These are phyloP conservation scores for Catagonus wagneri DNA, from an alignment of 2,113 vertebrate genomes.

Conservation along the genomic window DNA sequence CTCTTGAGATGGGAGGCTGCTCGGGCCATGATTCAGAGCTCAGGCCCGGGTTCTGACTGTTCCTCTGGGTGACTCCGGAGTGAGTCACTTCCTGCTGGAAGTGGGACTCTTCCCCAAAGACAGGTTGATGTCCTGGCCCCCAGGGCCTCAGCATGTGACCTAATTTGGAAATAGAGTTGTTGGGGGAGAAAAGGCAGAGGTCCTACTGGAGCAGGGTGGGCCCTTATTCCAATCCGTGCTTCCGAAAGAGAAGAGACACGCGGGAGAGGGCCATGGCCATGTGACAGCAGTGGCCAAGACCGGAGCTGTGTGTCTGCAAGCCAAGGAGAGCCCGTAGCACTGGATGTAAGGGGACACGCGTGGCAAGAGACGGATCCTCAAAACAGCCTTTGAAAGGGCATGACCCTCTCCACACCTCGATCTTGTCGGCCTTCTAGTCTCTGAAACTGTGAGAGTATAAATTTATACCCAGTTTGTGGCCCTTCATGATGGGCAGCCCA, in stretches of 20 bases:
- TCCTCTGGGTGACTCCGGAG: not conserved
- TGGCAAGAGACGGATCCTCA: not conserved
- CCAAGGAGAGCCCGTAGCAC: fast-evolving
- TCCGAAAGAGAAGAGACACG: not conserved
- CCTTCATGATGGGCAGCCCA: not conserved
- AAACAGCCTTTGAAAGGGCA: not conserved
- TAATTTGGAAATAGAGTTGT: not conserved
- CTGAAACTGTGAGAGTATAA: not conserved
- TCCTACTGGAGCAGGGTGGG: not conserved
- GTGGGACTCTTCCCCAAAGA: not conserved
- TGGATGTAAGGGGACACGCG: not conserved
- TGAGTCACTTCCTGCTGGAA: conserved; percentile 59
- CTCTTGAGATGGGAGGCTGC: not conserved
- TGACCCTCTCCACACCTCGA: not conserved
- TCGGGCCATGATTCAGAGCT: conserved; percentile 30
- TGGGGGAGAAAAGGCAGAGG: not conserved
- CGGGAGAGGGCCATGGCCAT: fast-evolving
- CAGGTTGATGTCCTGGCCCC: not conserved
- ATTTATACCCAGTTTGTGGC: not conserved
- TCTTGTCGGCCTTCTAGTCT: not conserved
- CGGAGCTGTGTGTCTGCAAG: not conserved
- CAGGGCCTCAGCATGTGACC: not conserved
- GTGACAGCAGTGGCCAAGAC: too few species aligned
- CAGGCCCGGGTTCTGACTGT: not conserved
- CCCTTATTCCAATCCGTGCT: not conserved